phyloP scores from a whole-genome alignment of 2,888 invertebrate genomes.

The Alentia gelatinosa region DNA sequence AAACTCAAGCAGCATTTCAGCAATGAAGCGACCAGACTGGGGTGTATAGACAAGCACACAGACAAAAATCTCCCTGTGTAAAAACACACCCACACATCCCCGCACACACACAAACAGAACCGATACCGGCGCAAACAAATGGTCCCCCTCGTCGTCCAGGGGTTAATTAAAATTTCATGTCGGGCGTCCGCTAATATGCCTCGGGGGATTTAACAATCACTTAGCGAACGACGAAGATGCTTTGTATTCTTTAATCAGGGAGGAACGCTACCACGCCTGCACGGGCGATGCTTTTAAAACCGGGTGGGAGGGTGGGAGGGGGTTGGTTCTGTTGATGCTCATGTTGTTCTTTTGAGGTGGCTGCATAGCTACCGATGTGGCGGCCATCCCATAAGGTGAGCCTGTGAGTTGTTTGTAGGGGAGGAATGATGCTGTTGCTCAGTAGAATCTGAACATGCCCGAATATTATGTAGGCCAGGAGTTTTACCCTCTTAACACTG shows the following conservation, averaged over 20 bases:
- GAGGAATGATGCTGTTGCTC: too few species aligned
- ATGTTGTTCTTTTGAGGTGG: too few species aligned
- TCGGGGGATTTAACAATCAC: slow-evolving; percentile 32
- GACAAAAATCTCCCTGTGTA: background rate
- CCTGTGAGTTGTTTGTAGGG: too few species aligned
- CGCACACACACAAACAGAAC: background rate
- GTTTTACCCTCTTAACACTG: too few species aligned
- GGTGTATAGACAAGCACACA: too few species aligned
- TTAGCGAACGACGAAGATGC: slow-evolving; percentile 13
- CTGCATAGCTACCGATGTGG: too few species aligned
- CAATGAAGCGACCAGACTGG: too few species aligned
- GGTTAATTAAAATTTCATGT: slow-evolving; percentile 35
- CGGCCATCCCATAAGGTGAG: too few species aligned
- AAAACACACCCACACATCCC: background rate
- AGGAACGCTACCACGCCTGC: background rate
- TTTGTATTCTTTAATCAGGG: slow-evolving; percentile 1
- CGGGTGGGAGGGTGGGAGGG: background rate
- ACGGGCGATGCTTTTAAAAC: background rate
- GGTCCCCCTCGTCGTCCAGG: background rate
- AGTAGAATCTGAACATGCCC: too few species aligned
- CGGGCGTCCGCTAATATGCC: slow-evolving; percentile 31
- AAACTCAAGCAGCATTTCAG: too few species aligned
- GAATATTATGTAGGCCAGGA: too few species aligned
- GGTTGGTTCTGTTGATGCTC: background rate
- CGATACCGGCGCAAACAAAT: background rate